phyloP scores from a whole-genome alignment of 2,797 vertebrate species.

The Acanthopagrus latus region DNA sequence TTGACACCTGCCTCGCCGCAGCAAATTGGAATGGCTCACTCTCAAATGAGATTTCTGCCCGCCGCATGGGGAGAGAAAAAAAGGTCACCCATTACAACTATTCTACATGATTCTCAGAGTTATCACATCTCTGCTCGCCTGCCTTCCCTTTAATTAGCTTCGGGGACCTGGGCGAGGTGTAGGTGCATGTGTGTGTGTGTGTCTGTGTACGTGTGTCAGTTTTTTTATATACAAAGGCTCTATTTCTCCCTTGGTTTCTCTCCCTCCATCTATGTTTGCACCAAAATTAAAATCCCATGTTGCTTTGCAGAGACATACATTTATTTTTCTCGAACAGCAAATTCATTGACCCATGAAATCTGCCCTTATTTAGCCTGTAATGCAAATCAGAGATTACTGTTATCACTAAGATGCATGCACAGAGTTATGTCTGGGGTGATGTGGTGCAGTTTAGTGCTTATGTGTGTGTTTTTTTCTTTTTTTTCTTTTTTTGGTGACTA shows the following conservation, averaged over 20 bases:
- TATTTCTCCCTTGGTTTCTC: constrained; percentile 50
- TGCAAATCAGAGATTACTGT: constrained; percentile 63
- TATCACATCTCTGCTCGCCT: constrained; percentile 81
- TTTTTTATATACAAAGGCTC: constrained; percentile 48
- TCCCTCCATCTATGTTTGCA: constrained; percentile 48
- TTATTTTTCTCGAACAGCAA: constrained; percentile 55
- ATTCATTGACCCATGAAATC: constrained; percentile 67
- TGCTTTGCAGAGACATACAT: constrained; percentile 47
- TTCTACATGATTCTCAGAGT: constrained; percentile 85
- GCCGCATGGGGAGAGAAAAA: constrained; percentile 73
- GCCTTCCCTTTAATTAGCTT: constrained; percentile 86
- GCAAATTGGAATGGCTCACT: constrained; percentile 82
- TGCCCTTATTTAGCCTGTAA: constrained; percentile 62
- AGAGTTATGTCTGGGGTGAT: constrained; percentile 28
- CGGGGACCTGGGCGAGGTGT: constrained; percentile 79
- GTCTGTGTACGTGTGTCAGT: constrained; percentile 34
- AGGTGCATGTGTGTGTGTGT: constrained; percentile 43
- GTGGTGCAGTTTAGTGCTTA: constrained; percentile 46
- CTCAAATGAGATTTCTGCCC: constrained; percentile 84
- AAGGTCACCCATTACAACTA: constrained; percentile 84
- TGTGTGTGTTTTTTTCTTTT: too few relatives aligned
- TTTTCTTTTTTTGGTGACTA: constrained; percentile 38
- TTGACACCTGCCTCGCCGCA: constrained; percentile 84
- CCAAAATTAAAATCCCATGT: constrained; percentile 68
- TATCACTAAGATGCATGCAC: constrained; percentile 59